Conservation (phyloP, 2,888 invertebrate species). For the Tortricodes alternella region DNA sequence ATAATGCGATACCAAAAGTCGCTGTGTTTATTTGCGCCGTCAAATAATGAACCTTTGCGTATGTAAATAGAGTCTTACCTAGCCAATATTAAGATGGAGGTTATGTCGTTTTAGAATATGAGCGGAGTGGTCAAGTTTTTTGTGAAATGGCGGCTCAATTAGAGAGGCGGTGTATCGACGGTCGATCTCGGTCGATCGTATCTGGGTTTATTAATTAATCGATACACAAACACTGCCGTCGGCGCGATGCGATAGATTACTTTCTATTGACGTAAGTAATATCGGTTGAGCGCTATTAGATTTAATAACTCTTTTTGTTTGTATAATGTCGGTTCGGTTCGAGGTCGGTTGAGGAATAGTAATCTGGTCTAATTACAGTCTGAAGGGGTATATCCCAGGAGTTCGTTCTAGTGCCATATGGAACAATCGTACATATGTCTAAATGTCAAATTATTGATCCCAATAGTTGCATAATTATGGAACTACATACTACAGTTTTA, state of each 20-base stretch:
- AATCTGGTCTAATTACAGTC: no score
- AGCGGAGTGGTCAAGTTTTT: conserved; percentile 43
- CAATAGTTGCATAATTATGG: no score
- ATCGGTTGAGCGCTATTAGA: conserved; percentile 40
- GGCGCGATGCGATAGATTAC: conserved; percentile 66
- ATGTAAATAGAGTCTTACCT: neutral
- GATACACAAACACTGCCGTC: conserved; percentile 82
- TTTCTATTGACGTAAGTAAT: conserved; percentile 29
- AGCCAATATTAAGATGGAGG: neutral
- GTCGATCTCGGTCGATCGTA: conserved; percentile 70
- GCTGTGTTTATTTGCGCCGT: neutral
- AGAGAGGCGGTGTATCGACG: conserved; percentile 77
- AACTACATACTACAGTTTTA: no score
- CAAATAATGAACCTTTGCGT: neutral
- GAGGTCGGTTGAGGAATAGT: neutral
- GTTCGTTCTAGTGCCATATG: no score
- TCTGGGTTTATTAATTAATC: conserved; percentile 82
- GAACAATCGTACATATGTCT: no score
- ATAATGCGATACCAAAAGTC: neutral
- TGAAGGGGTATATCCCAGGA: no score
- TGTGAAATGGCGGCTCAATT: conserved; percentile 78
- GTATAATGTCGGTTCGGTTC: conserved; percentile 6
- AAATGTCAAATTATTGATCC: no score
- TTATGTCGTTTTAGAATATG: neutral
- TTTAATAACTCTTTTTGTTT: conserved; percentile 31